These are phyloP conservation scores for Amphipyra berbera DNA, from an alignment of 2,888 invertebrate genomes.

Conservation along the genomic window DNA sequence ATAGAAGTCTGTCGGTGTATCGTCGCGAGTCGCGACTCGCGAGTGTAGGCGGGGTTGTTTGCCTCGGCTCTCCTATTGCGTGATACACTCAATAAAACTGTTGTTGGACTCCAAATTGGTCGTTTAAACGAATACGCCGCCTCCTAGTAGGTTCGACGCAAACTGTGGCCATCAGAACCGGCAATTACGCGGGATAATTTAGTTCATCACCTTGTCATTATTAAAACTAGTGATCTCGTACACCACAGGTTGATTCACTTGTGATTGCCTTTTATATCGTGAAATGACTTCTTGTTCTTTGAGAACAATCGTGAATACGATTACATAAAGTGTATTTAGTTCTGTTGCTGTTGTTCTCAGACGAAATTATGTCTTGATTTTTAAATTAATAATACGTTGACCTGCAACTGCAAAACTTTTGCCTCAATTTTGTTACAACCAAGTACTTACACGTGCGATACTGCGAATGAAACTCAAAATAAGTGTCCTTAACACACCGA, in stretches of 20 bases:
- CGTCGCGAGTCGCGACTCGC: conserved; percentile 62
- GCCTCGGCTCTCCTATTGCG: conserved; percentile 85
- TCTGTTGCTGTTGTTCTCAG: neutral
- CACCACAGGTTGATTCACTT: conserved; percentile 16
- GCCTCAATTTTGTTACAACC: conserved; percentile 20
- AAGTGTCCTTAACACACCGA: conserved; percentile 67
- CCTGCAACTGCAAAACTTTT: conserved; percentile 31
- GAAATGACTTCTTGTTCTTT: conserved; percentile 21
- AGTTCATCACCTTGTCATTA: conserved; percentile 49
- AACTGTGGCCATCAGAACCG: conserved; percentile 52
- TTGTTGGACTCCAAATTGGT: conserved; percentile 78
- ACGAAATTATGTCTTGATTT: neutral
- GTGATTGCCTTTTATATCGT: conserved; percentile 28
- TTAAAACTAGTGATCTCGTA: conserved; percentile 39
- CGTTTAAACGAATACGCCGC: conserved; percentile 70
- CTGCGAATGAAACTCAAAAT: conserved; percentile 54
- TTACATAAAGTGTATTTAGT: conserved; percentile 14
- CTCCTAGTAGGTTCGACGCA: conserved; percentile 61
- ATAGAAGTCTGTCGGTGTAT: conserved; percentile 68
- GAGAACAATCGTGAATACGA: conserved; percentile 8
- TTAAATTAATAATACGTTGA: conserved; percentile 32
- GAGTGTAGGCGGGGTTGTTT: conserved; percentile 84
- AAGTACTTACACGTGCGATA: conserved; percentile 26
- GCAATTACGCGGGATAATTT: conserved; percentile 55
- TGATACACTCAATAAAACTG: conserved; percentile 84